These are phyloP conservation scores for Oncorhynchus kisutch DNA, from an alignment of 2,113 vertebrate genomes.

Conservation along the genomic window DNA sequence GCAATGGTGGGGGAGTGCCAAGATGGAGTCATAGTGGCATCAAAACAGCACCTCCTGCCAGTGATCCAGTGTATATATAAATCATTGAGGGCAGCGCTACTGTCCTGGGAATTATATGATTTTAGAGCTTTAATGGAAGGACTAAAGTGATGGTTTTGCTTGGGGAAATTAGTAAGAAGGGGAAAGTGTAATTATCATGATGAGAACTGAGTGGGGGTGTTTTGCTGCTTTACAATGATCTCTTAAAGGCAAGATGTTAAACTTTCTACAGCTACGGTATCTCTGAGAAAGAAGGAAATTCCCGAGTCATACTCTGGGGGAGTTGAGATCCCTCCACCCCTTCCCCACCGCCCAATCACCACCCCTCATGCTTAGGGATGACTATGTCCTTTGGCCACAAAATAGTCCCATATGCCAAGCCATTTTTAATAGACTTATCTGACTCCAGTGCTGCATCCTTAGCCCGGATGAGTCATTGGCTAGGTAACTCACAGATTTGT, in stretches of 20 bases:
- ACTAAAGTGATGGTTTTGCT: constrained; percentile 55
- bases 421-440: background rate
- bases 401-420: background rate
- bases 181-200: constrained; percentile 65
- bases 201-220: constrained; percentile 63
- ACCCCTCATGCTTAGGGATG: constrained; percentile 20
- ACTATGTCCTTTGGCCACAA: constrained; percentile 9
- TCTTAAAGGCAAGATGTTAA: constrained; percentile 64
- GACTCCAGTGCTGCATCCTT: background rate
- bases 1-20: too few relatives aligned
- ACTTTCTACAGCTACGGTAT: constrained; percentile 56
- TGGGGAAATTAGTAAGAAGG: constrained; percentile 27
- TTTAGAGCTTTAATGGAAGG: constrained; percentile 54
- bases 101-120: constrained; percentile 36
- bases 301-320: constrained; percentile 37
- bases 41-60: too few relatives aligned
- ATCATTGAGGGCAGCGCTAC: background rate
- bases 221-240: constrained; percentile 70
- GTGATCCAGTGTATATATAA: too few relatives aligned
- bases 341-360: background rate
- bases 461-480: constrained; percentile 16
- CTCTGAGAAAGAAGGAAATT: constrained; percentile 42
- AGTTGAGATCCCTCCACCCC: constrained; percentile 33
- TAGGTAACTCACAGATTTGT: constrained; percentile 29
- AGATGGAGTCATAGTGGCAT: too few relatives aligned